Evolutionary conservation across 1,140 invertebrate species (phyloP), one percentile per base, ranked within the genome.

Genomic region (Drosophila ananassae): DNA sequence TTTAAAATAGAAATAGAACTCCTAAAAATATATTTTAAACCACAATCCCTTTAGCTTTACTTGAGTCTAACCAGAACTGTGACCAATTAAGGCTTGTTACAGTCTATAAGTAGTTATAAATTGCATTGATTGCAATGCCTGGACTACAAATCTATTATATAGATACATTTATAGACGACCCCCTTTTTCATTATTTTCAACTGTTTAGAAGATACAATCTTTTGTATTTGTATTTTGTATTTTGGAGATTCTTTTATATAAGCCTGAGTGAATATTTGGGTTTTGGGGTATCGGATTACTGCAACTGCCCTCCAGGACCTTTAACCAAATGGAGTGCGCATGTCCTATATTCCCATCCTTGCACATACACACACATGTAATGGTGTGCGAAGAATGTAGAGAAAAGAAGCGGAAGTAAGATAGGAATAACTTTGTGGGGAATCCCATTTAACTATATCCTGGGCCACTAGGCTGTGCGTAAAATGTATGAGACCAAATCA

Each of bases 261-360:
- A 83, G 76, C 12, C n/a, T 5, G 3, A 32, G 47, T 52, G 63
- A 10, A 37, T 46, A 67, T 48, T 28, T 47, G n/a, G 13, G 24
- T 30, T 53, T 61, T 47, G 12, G 37, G 54, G 59, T 46, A 22
- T 55, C 24, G 39, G 68, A 52, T 58, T 52, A 61, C 48, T 89
- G 82, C 78, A 82, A 62, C 60, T 73, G 71, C 39, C 53, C 55
- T 54, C 62, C 59, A 61, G 83, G 62, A 69, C 69, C 60, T 57
- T 59, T 77, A 67, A 64, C 64, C 79, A 58, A 82, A 69, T 76
- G 72, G 39, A 76, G 56, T 87, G 82, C 82, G 82, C 82, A 87
- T 87, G 82, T 89, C 82, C 82, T 85, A 69, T 59, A 76, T 80
- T 52, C 17, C 17, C 1, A 54, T 44, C 9, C 73, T 48, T 57